A percentile compares a stretch with the other conserved stretches of the same genome.
Evolutionary conservation across 1,140 invertebrate genomes (phyloP).

Genomic region (Drosophila mayri): DNA sequence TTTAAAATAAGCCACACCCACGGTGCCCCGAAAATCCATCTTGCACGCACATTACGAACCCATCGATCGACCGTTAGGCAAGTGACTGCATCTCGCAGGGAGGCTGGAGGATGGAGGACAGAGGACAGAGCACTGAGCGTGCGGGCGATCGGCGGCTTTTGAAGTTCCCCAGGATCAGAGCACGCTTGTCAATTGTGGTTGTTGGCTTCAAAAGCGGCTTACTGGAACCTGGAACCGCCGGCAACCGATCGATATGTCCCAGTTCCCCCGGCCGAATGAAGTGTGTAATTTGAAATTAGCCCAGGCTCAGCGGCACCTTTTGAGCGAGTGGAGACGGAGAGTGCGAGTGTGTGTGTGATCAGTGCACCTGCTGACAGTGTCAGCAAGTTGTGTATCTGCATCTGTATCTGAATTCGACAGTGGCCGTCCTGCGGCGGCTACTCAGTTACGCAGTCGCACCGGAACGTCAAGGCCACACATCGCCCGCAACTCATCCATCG

Average conservation of each 20-base stretch:
- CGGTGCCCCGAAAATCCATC: slow-evolving; percentile 70
- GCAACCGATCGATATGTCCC: slow-evolving; percentile 21
- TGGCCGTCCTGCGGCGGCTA: slow-evolving; percentile 60
- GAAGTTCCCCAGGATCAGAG: slow-evolving; percentile 65
- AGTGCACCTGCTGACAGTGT: slow-evolving; percentile 67
- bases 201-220: slow-evolving; percentile 73
- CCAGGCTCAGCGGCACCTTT: slow-evolving; percentile 78
- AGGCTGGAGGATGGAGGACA: slow-evolving; percentile 1
- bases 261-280: slow-evolving; percentile 70
- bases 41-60: slow-evolving; percentile 75
- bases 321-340: slow-evolving; percentile 14
- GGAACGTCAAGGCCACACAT: slow-evolving; percentile 27
- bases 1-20: slow-evolving; percentile 81
- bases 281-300: slow-evolving; percentile 82
- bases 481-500: slow-evolving; percentile 15
- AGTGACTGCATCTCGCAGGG: slow-evolving; percentile 23
- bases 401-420: slow-evolving; percentile 12
- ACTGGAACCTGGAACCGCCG: slow-evolving; percentile 22
- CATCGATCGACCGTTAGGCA: slow-evolving; percentile 57
- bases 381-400: slow-evolving; percentile 15
- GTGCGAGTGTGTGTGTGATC: slow-evolving; percentile 22
- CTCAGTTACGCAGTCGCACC: slow-evolving; percentile 67
- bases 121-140: slow-evolving; percentile 25
- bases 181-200: slow-evolving; percentile 78
- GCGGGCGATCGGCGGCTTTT: slow-evolving; percentile 63